Conservation (phyloP, 1,140 invertebrate genomes). For the Caenorhabditis latens region DNA sequence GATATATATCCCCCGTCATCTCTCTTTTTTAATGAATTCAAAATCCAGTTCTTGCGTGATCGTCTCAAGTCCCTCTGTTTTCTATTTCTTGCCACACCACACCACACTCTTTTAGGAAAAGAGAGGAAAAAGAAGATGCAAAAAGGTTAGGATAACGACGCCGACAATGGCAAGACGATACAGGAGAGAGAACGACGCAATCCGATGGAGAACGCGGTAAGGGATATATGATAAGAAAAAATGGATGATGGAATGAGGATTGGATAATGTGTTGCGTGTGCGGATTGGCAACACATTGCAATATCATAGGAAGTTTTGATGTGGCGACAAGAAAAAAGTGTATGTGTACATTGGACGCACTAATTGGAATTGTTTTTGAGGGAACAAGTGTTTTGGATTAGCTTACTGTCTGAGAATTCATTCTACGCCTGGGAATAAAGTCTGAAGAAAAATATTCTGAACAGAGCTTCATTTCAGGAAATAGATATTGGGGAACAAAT, state of each 20-base stretch:
- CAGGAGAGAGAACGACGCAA: neutral
- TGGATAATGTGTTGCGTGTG: too few species aligned
- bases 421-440: too few species aligned
- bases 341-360: neutral
- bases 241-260: neutral
- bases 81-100: constrained; percentile 50
- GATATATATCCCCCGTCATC: constrained; percentile 4
- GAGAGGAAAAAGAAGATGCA: neutral
- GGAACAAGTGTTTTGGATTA: too few species aligned
- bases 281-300: too few species aligned
- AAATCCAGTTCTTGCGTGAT: constrained; percentile 56
- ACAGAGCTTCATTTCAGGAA: too few species aligned
- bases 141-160: neutral
- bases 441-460: too few species aligned
- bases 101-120: too few species aligned
- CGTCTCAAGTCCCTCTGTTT: constrained; percentile 25
- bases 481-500: too few species aligned
- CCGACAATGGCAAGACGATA: neutral
- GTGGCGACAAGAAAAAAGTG: neutral
- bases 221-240: constrained; percentile 12
- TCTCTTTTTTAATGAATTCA: constrained; percentile 58
- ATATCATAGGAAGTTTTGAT: too few species aligned
- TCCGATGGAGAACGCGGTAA: too few species aligned
- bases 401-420: too few species aligned
- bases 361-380: neutral